These are phyloP conservation scores for Lissonota sp. DNA, from an alignment of 2,888 invertebrate species.

Conservation along the genomic window DNA sequence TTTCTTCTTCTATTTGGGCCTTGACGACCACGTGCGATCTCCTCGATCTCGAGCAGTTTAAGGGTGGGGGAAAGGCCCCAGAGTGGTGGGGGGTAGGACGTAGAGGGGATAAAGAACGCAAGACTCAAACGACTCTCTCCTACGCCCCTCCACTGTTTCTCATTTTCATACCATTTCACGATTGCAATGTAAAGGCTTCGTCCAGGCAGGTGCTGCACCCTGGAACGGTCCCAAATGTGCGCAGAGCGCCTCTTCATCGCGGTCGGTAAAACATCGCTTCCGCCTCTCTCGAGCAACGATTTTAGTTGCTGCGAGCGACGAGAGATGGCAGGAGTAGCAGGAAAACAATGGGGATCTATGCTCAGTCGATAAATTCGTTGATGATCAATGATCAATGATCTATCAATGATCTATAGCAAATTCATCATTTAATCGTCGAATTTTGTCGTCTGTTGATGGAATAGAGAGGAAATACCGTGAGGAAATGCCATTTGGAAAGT, in stretches of 20 bases:
- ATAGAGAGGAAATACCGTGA: not conserved
- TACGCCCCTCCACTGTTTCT: constrained; percentile 3
- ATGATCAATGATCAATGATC: constrained; percentile 9
- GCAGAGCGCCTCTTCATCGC: constrained; percentile 58
- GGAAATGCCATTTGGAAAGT: constrained; percentile 45
- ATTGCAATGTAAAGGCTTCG: constrained; percentile 54
- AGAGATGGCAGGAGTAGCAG: constrained; percentile 45
- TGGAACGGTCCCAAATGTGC: constrained; percentile 59
- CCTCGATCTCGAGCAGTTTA: not conserved
- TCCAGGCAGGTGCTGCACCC: constrained; percentile 77
- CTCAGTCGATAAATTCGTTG: constrained; percentile 35
- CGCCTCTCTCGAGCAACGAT: not conserved
- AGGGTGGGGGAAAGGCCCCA: too few relatives aligned
- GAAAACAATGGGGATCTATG: not conserved
- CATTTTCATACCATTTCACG: constrained; percentile 2
- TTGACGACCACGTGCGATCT: constrained; percentile 73
- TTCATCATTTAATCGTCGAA: constrained; percentile 51
- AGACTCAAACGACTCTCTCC: constrained; percentile 19
- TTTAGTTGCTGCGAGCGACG: constrained; percentile 29
- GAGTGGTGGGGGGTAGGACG: constrained; percentile 22
- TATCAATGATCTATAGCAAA: not conserved
- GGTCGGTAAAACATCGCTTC: constrained; percentile 68
- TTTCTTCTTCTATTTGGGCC: constrained; percentile 80
- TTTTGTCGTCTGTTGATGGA: constrained; percentile 55
- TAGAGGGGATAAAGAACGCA: not conserved